Evolutionary conservation across 1,140 invertebrate species (phyloP).

Genomic region (Branchinecta lynchi): DNA sequence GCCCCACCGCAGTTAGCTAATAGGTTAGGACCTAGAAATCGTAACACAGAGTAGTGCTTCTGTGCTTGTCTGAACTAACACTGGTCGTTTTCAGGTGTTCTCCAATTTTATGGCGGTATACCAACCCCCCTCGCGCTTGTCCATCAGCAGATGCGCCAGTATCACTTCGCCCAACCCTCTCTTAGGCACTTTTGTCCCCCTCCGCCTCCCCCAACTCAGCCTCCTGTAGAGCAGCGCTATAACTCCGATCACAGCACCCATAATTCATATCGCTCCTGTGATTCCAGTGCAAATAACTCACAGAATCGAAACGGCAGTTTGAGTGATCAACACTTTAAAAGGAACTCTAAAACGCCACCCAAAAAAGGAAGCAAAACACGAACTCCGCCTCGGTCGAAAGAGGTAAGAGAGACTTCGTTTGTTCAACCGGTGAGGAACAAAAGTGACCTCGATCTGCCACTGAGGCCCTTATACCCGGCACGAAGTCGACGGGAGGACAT

Average conservation of each 20-base stretch:
- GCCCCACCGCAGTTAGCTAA: no score
- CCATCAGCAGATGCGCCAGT: slow-evolving; percentile 36
- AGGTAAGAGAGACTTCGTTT: neutral
- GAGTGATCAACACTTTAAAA: neutral
- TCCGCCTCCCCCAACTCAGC: slow-evolving; percentile 21
- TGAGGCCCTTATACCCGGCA: neutral
- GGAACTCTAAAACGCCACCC: neutral
- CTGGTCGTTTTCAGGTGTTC: neutral
- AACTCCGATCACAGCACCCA: neutral
- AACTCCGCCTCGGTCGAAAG: neutral
- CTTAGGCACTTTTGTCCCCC: slow-evolving; percentile 7
- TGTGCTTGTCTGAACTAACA: slow-evolving; percentile 5
- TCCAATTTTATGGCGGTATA: slow-evolving; percentile 43
- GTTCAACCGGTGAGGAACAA: neutral
- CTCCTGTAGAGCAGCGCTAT: neutral
- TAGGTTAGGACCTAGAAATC: no score
- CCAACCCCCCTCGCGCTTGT: slow-evolving; percentile 48
- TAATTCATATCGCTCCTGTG: neutral
- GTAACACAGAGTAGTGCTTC: neutral
- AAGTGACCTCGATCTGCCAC: neutral
- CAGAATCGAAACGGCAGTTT: slow-evolving; percentile 2
- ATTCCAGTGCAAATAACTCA: slow-evolving; percentile 10
- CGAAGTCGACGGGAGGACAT: neutral
- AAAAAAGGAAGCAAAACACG: neutral
- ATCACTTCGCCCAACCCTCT: slow-evolving; percentile 31